These are phyloP conservation scores for Acrocephalus scirpaceus DNA, from an alignment of 2,797 vertebrate species.

Conservation along the genomic window DNA sequence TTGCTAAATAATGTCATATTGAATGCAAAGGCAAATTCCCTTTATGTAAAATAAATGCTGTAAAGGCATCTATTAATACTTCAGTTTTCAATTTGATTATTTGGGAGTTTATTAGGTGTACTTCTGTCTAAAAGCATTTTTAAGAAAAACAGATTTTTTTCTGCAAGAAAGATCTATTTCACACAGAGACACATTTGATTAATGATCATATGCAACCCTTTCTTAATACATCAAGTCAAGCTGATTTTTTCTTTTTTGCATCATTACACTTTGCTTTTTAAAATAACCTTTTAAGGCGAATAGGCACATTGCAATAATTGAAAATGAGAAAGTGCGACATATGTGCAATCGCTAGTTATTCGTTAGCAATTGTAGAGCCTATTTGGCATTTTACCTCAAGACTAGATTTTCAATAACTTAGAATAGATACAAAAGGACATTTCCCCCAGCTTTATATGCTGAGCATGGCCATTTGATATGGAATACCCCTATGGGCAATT, in stretches of 20 bases:
- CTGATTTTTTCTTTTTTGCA: neutral
- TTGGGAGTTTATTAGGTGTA: accelerated
- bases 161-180: neutral
- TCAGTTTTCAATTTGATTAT: neutral
- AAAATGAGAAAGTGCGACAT: neutral
- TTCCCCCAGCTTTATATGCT: neutral
- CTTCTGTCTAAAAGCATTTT: neutral
- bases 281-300: neutral
- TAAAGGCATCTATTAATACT: neutral
- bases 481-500: neutral
- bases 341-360: neutral
- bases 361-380: neutral
- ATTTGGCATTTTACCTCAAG: neutral
- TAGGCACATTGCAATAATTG: neutral
- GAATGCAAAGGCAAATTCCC: neutral
- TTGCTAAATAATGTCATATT: neutral
- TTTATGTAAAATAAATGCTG: neutral
- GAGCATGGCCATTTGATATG: neutral
- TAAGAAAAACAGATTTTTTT: neutral
- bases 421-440: neutral
- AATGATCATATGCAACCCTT: neutral
- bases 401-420: neutral
- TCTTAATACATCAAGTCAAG: neutral
- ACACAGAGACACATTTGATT: neutral
- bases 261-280: neutral